Conservation (phyloP, 2,888 invertebrate species). For the Sarcophaga subvicina region DNA sequence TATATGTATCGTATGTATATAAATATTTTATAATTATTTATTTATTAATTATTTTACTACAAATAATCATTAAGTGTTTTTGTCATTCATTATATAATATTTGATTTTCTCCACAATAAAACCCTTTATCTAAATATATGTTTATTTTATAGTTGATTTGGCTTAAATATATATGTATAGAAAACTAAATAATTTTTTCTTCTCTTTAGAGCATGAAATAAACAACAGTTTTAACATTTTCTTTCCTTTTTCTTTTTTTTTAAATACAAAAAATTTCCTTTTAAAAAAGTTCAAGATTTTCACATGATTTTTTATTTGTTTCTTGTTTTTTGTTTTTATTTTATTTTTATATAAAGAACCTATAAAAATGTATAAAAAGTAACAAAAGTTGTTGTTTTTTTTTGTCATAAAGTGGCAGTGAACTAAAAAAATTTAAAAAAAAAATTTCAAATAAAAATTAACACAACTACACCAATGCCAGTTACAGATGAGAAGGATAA, state of each 20-base stretch:
- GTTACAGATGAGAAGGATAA: neutral
- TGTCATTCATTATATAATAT: neutral
- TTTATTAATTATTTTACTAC: constrained; percentile 19
- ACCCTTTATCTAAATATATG: constrained; percentile 57
- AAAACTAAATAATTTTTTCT: constrained; percentile 44
- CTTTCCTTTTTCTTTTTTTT: neutral
- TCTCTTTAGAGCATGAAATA: neutral
- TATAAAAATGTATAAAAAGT: constrained; percentile 60
- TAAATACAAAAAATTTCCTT: neutral
- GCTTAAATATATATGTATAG: constrained; percentile 40
- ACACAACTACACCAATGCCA: constrained; percentile 18
- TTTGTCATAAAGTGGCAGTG: constrained; percentile 55
- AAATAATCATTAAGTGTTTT: constrained; percentile 29
- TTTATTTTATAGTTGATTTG: constrained; percentile 43
- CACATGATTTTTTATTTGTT: neutral
- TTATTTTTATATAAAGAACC: constrained; percentile 46
- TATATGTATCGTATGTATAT: constrained; percentile 12
- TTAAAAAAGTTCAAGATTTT: no score
- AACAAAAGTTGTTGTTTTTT: constrained; percentile 38
- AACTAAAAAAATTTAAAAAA: constrained; percentile 31
- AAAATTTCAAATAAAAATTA: constrained; percentile 23
- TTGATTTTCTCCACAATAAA: constrained; percentile 38
- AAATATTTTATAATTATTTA: neutral
- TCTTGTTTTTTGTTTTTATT: neutral
- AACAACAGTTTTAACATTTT: constrained; percentile 26